phyloP scores from a whole-genome alignment of 1,140 invertebrate species.

The Conus ventricosus region DNA sequence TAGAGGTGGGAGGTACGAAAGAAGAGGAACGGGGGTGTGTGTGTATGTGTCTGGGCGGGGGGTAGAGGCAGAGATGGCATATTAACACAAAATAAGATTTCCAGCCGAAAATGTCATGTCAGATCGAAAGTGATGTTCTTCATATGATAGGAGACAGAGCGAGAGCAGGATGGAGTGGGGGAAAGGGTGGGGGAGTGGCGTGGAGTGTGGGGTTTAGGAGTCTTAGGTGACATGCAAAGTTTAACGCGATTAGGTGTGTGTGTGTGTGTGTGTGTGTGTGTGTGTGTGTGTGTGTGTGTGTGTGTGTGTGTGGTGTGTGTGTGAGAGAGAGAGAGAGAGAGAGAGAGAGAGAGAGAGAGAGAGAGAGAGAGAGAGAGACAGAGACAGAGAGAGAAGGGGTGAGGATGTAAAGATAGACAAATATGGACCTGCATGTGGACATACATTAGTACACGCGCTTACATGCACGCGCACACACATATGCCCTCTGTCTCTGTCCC shows the following conservation, averaged over 20 bases:
- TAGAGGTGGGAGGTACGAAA: neutral
- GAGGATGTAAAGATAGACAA: too few relatives aligned
- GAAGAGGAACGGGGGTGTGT: neutral
- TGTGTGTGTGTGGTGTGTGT: constrained; percentile 9
- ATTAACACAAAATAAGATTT: too few relatives aligned
- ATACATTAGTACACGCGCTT: too few relatives aligned
- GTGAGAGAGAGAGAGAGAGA: neutral
- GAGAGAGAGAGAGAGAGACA: neutral
- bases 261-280: neutral
- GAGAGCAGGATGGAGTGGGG: neutral
- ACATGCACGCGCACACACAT: too few relatives aligned
- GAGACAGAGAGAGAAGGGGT: neutral
- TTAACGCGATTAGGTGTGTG: neutral
- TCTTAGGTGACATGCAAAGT: neutral
- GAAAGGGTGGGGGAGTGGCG: neutral
- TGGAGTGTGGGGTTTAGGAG: neutral
- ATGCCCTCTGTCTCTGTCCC: too few relatives aligned
- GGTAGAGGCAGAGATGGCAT: too few relatives aligned
- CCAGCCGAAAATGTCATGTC: too few relatives aligned
- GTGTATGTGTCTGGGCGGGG: neutral
- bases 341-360: neutral
- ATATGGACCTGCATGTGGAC: too few relatives aligned
- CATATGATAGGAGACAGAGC: neutral
- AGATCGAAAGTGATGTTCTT: neutral
- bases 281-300: neutral